Evolutionary conservation across 2,797 vertebrate species (phyloP).

Genomic region (Adelosebastes latens): DNA sequence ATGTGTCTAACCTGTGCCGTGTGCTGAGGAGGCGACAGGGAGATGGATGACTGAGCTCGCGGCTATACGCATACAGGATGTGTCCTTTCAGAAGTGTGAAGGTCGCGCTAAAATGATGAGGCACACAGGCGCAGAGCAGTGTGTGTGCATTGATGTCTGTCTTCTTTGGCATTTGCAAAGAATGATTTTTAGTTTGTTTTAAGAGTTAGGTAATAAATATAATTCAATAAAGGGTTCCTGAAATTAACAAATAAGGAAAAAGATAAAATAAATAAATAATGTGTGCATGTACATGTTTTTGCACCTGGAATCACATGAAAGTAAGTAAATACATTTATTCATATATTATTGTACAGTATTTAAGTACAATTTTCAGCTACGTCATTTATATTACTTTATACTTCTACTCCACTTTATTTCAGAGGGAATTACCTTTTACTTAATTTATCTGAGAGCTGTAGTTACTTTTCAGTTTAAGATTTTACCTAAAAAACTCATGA

Average conservation of each 20-base stretch:
- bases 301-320: background rate
- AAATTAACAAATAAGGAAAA: background rate
- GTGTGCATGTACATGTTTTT: background rate
- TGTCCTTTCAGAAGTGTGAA: conserved; percentile 73
- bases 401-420: background rate
- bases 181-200: background rate
- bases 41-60: conserved; percentile 67
- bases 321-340: background rate
- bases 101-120: conserved; percentile 60
- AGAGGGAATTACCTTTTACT: background rate
- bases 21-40: conserved; percentile 43
- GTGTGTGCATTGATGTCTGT: conserved; percentile 1
- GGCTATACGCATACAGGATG: conserved; percentile 35
- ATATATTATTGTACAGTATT: background rate
- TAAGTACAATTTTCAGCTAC: background rate
- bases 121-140: conserved; percentile 3
- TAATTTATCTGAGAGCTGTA: background rate
- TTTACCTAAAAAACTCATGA: background rate
- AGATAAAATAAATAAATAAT: background rate
- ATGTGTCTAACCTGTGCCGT: conserved; percentile 24
- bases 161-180: background rate
- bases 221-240: background rate
- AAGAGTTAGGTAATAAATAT: background rate
- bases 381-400: background rate
- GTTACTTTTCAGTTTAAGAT: background rate